Evolutionary conservation across 92 coral and sea anemone genomes (phyloP), one percentile per base, ranked within the genome.

Genomic region (Phenganax stokvisi): DNA sequence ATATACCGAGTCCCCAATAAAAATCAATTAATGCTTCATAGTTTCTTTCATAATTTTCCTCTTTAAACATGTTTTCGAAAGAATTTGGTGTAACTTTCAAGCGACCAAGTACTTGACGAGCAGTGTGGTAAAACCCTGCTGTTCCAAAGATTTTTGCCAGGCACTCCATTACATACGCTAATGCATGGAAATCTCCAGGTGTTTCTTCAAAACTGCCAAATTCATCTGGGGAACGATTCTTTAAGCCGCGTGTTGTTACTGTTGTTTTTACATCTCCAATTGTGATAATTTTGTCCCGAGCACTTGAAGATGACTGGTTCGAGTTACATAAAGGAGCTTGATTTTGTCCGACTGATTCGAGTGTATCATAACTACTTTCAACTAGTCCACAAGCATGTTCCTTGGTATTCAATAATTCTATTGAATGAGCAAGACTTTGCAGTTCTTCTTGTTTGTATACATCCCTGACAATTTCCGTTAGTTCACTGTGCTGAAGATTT

Each of bases 11-110:
- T 56, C 85, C 79, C 57, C 37, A 71, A 66, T 66, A 81, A 8
- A 81, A n/a, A 51, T 81, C 85, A 37, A 44, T 44, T 15, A 81
- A 54, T 0, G 76, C 10, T 51, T 81, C 75, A 17, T 53, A 71
- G 71, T 37, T 70, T 55, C 85, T 70, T 69, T 81, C 85, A 70
- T 71, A 81, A 63, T 81, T 71, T 61, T 81, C 57, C 29, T 81
- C 85, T 25, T 80, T 56, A 66, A 81, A 81, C 27, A 69, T 69
- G 37, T 81, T 8, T 67, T 81, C 53, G 37, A 71, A 80, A 25
- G 84, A 80, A 10, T 80, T 9, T 16, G 84, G 76, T 15, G 84
- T 63, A 11, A 80, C 77, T 80, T 63, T 80, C 9, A 58, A 30
- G 7, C 83, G 53, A 13, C 55, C 69, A 0, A 80, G 56, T 30